phyloP scores from a whole-genome alignment of 64 coral and sea anemone species.

The Montipora foliosa region DNA sequence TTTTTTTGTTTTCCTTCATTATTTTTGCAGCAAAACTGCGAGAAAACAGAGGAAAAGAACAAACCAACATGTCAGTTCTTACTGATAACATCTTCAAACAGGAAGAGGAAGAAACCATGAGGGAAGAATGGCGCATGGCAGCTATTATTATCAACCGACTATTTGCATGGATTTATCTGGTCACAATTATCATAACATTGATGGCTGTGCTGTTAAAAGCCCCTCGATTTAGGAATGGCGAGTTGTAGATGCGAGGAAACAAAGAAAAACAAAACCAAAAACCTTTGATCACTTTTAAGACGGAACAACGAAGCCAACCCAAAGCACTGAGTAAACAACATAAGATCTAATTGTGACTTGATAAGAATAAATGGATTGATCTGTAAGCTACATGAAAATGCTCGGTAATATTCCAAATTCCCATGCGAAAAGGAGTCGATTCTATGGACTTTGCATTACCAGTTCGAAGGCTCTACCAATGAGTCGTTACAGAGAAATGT shows the following conservation, averaged over 20 bases:
- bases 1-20: not conserved
- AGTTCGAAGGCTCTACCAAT: too few relatives aligned
- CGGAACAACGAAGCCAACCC: too few relatives aligned
- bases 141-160: constrained; percentile 90
- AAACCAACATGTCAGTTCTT: constrained; percentile 75
- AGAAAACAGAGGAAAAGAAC: constrained; percentile 59
- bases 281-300: not conserved
- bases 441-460: too few relatives aligned
- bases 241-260: constrained; percentile 14
- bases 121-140: constrained; percentile 90
- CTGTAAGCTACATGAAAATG: too few relatives aligned
- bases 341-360: too few relatives aligned
- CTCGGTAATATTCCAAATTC: too few relatives aligned
- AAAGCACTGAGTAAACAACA: too few relatives aligned
- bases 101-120: constrained; percentile 74
- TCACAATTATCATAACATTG: constrained; percentile 81
- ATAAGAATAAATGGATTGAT: too few relatives aligned
- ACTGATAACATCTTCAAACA: constrained; percentile 88
- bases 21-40: constrained; percentile 60
- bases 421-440: too few relatives aligned
- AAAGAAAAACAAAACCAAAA: not conserved
- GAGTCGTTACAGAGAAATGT: too few relatives aligned
- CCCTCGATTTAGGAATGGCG: constrained; percentile 59
- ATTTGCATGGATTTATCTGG: constrained; percentile 89
- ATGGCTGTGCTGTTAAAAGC: constrained; percentile 74